Evolutionary conservation across 2,888 invertebrate genomes (phyloP), one percentile per base, ranked within the genome.

Genomic region (Protonemura montana): DNA sequence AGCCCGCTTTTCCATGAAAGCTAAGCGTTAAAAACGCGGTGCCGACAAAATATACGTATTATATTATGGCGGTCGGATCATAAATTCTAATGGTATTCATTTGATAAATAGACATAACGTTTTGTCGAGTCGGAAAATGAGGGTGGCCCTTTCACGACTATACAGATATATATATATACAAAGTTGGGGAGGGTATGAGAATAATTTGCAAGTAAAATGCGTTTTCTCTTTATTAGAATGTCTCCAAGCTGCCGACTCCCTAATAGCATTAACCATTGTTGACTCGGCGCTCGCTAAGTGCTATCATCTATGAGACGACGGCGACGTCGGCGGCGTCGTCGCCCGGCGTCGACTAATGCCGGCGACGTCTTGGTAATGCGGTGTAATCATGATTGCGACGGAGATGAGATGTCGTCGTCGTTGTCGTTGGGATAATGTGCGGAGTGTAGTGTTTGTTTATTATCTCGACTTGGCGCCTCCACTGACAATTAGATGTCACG

Each of bases 201-300:
- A 78, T 78, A 78, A 78, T 78, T 78, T 78, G 78, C 78, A 78
- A 78, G 78, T 78, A 6, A 27, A 78, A 78, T 78, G 78, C 28
- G 78, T 78, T 78, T 78, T 59, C 59, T 10, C 59, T 59, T 59
- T 59, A 59, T 59, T 59, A 59, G 59, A 59, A 59, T 59, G 59
- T 59, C 59, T 59, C 59, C 59, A 21, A 59, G 59, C 59, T 21
- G 59, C 16, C 59, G 59, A 13, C 59, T 59, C 13, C 59, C 59
- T 59, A 59, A 59, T 59, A 59, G 59, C 59, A 59, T 59, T 59
- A 59, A 59, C 59, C 59, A 59, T 59, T 59, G 59, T 59, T 59
- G 59, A 59, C 59, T 59, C 13, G 59, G 35, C 2, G 59, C 59
- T 21, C 59, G 59, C 59, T 59, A 59, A 59, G 59, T 59, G 59